Evolutionary conservation across 2,113 vertebrate species (phyloP), one percentile per base, ranked within the genome.

Genomic region (Prietella phreatophila): DNA sequence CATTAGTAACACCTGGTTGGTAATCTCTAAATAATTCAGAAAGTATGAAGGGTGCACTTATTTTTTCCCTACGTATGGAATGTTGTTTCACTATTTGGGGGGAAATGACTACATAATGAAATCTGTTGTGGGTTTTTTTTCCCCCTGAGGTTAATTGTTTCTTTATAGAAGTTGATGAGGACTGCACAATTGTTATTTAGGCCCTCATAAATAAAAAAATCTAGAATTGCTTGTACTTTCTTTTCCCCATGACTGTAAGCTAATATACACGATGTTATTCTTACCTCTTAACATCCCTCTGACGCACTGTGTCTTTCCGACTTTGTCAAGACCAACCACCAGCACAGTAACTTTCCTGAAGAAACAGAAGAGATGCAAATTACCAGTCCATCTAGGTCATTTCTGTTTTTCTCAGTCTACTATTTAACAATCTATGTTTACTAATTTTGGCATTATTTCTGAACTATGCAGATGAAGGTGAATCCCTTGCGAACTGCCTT

Each of bases 251-350:
- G 10, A 53, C 25, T 78, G 13, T 30, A 53, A n/a, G 27, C 14
- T 17, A 53, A 53, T 79, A 8, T 14, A 47, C 5, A n/a, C 14
- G 1, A n/a, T 17, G 58, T 50, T 1, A 25, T 60, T 27, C 14
- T 91, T 93, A 98, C 97, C 94, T 97, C 91, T 96, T 55, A 95
- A 91, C 89, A 99, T 95, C 56, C 95, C 96, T 92, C 58, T 93
- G 89, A 97, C 69, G 50, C 96, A 83, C 0, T 96, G 95, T 19
- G 95, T 97, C 96, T 99, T 99, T 63, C 97, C 97, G 0, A 96
- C 95, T 3, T 96, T 97, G 88, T 97, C 97, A 94, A 99, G 95
- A 87, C 97, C 97, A 75, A 97, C 50, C 39, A 98, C 95, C 0
- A 98, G 95, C 90, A 98, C 71, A 14, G 96, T 96, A 83, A 96